phyloP scores from a whole-genome alignment of 2,113 vertebrate genomes.

The Xenus cinereus region DNA sequence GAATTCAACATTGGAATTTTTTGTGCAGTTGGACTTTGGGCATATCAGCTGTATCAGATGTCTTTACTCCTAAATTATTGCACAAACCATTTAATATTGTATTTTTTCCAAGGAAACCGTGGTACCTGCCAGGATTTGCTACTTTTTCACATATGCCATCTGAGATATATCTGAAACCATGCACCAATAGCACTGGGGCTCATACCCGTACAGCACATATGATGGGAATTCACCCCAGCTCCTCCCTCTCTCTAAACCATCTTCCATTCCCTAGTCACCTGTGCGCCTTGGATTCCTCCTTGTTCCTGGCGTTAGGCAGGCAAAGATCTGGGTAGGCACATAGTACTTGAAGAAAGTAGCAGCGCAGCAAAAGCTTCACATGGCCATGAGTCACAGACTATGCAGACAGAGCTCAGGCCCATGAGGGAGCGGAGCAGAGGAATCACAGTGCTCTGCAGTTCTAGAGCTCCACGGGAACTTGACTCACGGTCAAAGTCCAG shows the following conservation, averaged over 20 bases:
- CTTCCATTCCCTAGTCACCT: neutral
- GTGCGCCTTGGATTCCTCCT: neutral
- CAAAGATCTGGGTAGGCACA: neutral
- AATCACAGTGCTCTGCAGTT: accelerated
- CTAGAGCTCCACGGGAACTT: neutral
- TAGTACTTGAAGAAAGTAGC: neutral
- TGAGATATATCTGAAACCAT: neutral
- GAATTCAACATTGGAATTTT: neutral
- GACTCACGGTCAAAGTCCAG: neutral
- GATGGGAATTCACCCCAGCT: neutral
- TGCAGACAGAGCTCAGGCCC: neutral
- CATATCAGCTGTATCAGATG: accelerated
- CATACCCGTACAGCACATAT: neutral
- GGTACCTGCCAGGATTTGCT: neutral
- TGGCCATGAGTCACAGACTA: neutral
- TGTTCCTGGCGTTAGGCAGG: neutral
- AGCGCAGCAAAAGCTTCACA: neutral
- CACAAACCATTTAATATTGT: neutral
- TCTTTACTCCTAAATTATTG: neutral
- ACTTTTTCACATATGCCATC: neutral
- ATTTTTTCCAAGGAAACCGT: neutral
- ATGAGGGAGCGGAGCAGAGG: neutral
- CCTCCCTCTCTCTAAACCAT: neutral
- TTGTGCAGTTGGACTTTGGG: neutral
- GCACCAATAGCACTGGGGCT: neutral